These are phyloP conservation scores for Latrodectus geometricus DNA, from an alignment of 1,140 invertebrate species.

Conservation along the genomic window DNA sequence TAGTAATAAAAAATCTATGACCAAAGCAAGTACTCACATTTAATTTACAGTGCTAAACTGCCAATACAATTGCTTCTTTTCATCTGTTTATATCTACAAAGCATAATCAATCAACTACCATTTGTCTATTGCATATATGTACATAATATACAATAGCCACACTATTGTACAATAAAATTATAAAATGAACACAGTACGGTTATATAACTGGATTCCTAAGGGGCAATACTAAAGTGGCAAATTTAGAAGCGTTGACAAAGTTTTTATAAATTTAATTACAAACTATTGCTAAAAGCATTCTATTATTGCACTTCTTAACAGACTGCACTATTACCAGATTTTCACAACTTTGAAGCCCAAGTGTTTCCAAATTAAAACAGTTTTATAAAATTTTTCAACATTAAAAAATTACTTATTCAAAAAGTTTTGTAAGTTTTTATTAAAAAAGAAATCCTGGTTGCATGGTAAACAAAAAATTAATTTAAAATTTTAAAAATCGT, in stretches of 20 bases:
- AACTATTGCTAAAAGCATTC: neutral
- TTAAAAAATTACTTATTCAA: slow-evolving; percentile 4
- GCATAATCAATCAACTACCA: neutral
- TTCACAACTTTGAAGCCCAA: neutral
- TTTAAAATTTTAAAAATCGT: too few relatives aligned
- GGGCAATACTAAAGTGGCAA: neutral
- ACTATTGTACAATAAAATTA: slow-evolving; percentile 25
- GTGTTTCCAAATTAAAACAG: neutral
- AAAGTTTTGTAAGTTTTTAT: neutral
- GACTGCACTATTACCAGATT: neutral
- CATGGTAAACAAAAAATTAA: too few relatives aligned
- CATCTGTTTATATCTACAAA: slow-evolving; percentile 12
- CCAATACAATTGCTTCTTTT: neutral
- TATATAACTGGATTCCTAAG: neutral
- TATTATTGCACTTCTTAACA: neutral
- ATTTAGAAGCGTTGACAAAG: neutral
- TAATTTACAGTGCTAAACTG: slow-evolving; percentile 10
- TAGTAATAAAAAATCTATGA: slow-evolving; percentile 34
- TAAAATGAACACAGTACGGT: slow-evolving; percentile 57
- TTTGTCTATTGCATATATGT: slow-evolving; percentile 7
- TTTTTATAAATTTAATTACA: neutral
- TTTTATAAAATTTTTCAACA: slow-evolving; percentile 13
- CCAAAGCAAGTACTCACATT: neutral
- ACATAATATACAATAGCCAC: slow-evolving; percentile 17
- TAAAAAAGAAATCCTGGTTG: too few relatives aligned